A percentile compares a stretch with the other conserved stretches of the same genome.
Evolutionary conservation across 1,140 invertebrate genomes (phyloP).

Genomic region (Papilio xuthus): DNA sequence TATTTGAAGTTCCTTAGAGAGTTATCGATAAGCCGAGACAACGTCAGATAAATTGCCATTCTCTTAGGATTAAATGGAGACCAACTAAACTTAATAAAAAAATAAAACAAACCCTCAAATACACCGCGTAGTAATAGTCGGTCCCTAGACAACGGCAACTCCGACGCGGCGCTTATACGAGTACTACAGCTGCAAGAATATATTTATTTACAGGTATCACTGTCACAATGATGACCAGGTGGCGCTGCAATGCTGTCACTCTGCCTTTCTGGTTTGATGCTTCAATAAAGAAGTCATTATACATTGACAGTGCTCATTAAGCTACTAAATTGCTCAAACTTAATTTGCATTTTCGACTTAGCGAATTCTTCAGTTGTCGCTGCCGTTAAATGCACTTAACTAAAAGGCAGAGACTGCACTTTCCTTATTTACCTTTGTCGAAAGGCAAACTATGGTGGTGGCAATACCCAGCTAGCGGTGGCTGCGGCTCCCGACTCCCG

Average conservation of each 20-base stretch:
- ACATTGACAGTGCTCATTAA: too few relatives aligned
- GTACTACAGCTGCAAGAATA: not conserved
- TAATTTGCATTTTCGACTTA: not conserved
- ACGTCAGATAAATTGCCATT: constrained; percentile 21
- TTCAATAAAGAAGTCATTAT: too few relatives aligned
- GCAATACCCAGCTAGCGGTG: too few relatives aligned
- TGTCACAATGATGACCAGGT: too few relatives aligned
- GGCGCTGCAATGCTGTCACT: too few relatives aligned
- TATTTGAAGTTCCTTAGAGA: constrained; percentile 26
- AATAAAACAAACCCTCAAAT: constrained; percentile 3
- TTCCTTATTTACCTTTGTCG: not conserved
- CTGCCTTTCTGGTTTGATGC: too few relatives aligned
- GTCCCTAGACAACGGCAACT: not conserved
- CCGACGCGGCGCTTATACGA: not conserved
- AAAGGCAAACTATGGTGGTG: not conserved
- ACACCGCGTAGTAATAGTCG: not conserved
- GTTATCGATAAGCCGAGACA: constrained; percentile 25
- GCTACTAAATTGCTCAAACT: not conserved
- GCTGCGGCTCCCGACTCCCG: too few relatives aligned
- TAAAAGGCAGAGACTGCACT: not conserved
- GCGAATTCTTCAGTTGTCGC: not conserved
- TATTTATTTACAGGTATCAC: too few relatives aligned
- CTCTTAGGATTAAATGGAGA: constrained; percentile 15
- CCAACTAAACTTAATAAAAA: constrained; percentile 8
- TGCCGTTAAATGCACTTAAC: not conserved